These are phyloP conservation scores for Oreocharis arfaki DNA, from an alignment of 2,113 vertebrate species.

Conservation along the genomic window DNA sequence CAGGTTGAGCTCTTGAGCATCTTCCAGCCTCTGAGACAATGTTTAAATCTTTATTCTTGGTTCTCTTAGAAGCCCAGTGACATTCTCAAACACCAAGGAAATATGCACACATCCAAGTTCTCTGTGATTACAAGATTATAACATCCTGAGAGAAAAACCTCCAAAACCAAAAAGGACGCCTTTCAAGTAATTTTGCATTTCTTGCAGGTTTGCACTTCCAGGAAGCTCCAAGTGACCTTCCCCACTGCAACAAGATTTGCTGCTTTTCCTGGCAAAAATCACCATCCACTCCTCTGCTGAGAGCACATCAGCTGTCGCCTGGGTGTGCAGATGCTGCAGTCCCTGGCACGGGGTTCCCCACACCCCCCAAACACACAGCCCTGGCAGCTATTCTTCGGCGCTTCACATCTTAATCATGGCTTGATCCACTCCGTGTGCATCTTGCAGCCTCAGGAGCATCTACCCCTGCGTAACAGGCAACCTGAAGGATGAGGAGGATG, in stretches of 20 bases:
- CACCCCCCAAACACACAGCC: neutral
- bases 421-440: fast-evolving
- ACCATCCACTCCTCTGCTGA: neutral
- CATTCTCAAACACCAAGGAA: neutral
- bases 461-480: fast-evolving
- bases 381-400: fast-evolving
- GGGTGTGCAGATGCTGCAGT: fast-evolving
- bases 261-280: neutral
- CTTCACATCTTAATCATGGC: fast-evolving
- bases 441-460: neutral
- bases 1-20: neutral
- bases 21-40: neutral
- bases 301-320: neutral
- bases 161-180: neutral
- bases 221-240: neutral
- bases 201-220: neutral
- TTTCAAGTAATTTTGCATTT: neutral
- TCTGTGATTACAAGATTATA: neutral
- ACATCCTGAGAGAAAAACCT: neutral
- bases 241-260: neutral
- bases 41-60: neutral
- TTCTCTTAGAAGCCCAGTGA: neutral
- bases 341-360: neutral
- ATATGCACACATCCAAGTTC: fast-evolving
- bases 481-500: neutral